Evolutionary conservation across 2,888 invertebrate species (phyloP), one percentile per base, ranked within the genome.

Genomic region (Trachelus troglodyta): DNA sequence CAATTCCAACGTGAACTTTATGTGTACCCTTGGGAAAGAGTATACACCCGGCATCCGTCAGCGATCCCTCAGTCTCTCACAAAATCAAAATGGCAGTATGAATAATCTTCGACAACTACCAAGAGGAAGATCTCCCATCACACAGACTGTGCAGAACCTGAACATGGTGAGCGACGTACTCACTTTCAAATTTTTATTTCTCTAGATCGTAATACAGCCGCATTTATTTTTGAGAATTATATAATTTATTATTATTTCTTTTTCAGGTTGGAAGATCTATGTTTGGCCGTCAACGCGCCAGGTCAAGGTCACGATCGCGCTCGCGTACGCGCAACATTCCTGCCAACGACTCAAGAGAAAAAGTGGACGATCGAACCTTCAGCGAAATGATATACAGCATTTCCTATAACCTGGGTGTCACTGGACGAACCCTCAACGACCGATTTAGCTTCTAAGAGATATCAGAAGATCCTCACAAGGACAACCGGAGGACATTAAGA

Each of bases 341-440:
- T 0, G 69, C 83, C 11, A 79, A 75, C 3, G 86, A 89, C 11
- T 4, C 86, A 11, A 84, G 87, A 37, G 78, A 83, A 4, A 84
- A 86, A 3, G 84, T 87, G 4, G 89, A 90, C 69, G 90, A 91
- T 77, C 87, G 91, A 69, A 88, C 87, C 3, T 91, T 91, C 83
- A 90, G 90, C 79, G 87, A 90, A 83, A 87, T 90, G 77, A 90
- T 91, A 90, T 91, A 90, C 83, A 91, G 91, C 77, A 78, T 91
- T 30, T 87, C 89, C 2, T 34, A 74, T 74, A 87, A 88, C 69
- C 85, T 90, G 11, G 91, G 91, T 23, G 88, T 91, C 31, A 91
- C 91, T 3, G 88, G 88, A 33, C 86, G 90, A 80, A 91, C 91
- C 11, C 90, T 91, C 34, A 91, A 91, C 76, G 91, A 91, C 82